Conservation (phyloP, 2,113 vertebrate genomes). For the Rhombomys opimus region DNA sequence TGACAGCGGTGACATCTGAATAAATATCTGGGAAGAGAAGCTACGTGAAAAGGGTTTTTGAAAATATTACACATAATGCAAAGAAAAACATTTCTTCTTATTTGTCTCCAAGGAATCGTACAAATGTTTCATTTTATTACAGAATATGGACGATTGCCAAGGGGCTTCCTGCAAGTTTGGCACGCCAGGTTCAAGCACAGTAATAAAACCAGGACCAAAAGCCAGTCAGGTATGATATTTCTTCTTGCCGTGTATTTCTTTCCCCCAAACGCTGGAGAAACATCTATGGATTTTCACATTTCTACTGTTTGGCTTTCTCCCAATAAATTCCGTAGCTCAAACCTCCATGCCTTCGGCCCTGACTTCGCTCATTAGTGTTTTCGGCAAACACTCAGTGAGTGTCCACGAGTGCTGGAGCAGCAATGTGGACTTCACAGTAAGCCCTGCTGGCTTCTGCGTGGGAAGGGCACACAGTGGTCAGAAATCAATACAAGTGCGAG, state of each 20-base stretch:
- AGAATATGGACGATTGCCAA: conserved; percentile 76
- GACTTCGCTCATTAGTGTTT: neutral
- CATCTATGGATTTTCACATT: neutral
- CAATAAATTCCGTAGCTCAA: neutral
- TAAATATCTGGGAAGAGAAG: conserved; percentile 57
- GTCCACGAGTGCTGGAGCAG: neutral
- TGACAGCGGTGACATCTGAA: neutral
- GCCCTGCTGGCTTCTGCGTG: neutral
- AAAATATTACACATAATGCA: conserved; percentile 42
- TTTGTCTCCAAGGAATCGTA: conserved; percentile 66
- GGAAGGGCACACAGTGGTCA: neutral
- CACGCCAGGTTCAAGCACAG: neutral
- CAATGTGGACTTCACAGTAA: neutral
- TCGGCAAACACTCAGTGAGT: neutral
- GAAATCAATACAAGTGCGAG: conserved; percentile 33
- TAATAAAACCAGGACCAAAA: conserved; percentile 77
- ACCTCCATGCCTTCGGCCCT: neutral
- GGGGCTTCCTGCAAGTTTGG: neutral
- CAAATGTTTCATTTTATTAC: conserved; percentile 66
- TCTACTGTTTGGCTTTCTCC: neutral
- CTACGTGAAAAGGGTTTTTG: conserved; percentile 35
- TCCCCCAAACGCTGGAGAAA: neutral
- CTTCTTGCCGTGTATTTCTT: neutral
- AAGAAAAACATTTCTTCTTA: conserved; percentile 43
- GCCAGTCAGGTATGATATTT: conserved; percentile 78